Conservation (phyloP, 1,140 invertebrate species). For the Pseudomyrmex cubaensis region DNA sequence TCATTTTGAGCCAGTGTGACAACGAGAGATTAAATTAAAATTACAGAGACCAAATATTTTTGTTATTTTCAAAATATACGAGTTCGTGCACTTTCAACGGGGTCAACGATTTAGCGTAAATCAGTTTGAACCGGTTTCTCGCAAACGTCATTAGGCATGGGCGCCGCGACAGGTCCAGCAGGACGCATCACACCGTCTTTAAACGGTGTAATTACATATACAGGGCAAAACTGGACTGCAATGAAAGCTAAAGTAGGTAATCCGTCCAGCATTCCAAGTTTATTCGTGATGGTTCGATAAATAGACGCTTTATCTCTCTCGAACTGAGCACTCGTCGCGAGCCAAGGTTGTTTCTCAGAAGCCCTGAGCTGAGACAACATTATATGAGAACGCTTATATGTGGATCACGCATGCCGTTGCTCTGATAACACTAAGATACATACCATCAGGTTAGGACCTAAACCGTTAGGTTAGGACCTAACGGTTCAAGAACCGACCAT, state of each 20-base stretch:
- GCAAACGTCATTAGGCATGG: background rate
- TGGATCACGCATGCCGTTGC: slow-evolving; percentile 8
- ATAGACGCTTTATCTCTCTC: slow-evolving; percentile 1
- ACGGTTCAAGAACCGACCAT: slow-evolving; percentile 73
- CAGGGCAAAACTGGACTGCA: slow-evolving; percentile 17
- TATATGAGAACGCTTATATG: background rate
- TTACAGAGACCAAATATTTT: no score
- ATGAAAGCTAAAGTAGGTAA: slow-evolving; percentile 5
- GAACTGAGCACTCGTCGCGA: background rate
- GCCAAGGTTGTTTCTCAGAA: slow-evolving; percentile 13
- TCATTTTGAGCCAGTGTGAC: no score
- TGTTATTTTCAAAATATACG: background rate
- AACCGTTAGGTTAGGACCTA: slow-evolving; percentile 69
- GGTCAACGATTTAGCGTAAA: background rate
- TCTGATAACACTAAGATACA: slow-evolving; percentile 63
- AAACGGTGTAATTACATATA: slow-evolving; percentile 24
- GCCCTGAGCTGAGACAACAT: background rate
- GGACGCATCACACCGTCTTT: background rate
- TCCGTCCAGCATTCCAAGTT: background rate
- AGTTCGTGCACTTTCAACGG: slow-evolving; percentile 1
- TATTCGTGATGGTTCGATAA: slow-evolving; percentile 6
- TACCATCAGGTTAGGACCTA: no score
- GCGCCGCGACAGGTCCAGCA: background rate
- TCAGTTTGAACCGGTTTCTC: slow-evolving; percentile 1
- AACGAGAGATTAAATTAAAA: no score